phyloP scores from a whole-genome alignment of 2,888 invertebrate genomes.

The Reticulitermes lucifugus region DNA sequence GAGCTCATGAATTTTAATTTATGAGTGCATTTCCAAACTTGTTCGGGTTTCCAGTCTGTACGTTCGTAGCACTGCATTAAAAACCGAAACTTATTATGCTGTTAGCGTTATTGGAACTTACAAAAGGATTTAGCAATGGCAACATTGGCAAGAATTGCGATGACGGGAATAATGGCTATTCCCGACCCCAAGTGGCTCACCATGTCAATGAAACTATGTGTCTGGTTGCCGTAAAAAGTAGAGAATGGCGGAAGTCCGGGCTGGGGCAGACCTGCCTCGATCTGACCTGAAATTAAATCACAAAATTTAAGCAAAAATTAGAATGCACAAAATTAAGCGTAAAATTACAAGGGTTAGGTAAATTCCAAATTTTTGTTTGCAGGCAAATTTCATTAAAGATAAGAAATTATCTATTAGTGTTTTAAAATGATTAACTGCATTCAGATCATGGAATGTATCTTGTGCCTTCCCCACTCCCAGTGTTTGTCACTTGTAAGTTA shows the following conservation, averaged over 20 bases:
- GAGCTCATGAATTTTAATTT: too few species aligned
- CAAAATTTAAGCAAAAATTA: constrained; percentile 22
- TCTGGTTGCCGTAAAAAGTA: constrained; percentile 65
- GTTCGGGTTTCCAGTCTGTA: too few species aligned
- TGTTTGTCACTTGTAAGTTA: too few species aligned
- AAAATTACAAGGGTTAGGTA: neutral
- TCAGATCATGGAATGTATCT: too few species aligned
- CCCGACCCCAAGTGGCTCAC: constrained; percentile 74
- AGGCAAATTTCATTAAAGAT: too few species aligned
- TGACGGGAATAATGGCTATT: constrained; percentile 76
- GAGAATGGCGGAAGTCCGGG: constrained; percentile 69
- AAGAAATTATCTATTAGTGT: too few species aligned
- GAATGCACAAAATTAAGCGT: neutral
- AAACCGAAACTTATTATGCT: too few species aligned
- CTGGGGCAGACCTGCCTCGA: constrained; percentile 72
- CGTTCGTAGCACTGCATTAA: too few species aligned
- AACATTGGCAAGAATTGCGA: constrained; percentile 81
- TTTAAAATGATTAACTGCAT: too few species aligned
- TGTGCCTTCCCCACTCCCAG: too few species aligned
- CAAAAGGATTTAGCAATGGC: constrained; percentile 89
- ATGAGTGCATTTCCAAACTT: too few species aligned
- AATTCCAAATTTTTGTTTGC: neutral
- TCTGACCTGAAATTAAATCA: constrained; percentile 64
- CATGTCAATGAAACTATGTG: constrained; percentile 68
- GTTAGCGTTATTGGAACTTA: constrained; percentile 63